A percentile compares a stretch with the other conserved stretches of the same genome.
These are phyloP conservation scores for Notolabrus celidotus DNA, from an alignment of 2,797 vertebrate species.

Conservation along the genomic window DNA sequence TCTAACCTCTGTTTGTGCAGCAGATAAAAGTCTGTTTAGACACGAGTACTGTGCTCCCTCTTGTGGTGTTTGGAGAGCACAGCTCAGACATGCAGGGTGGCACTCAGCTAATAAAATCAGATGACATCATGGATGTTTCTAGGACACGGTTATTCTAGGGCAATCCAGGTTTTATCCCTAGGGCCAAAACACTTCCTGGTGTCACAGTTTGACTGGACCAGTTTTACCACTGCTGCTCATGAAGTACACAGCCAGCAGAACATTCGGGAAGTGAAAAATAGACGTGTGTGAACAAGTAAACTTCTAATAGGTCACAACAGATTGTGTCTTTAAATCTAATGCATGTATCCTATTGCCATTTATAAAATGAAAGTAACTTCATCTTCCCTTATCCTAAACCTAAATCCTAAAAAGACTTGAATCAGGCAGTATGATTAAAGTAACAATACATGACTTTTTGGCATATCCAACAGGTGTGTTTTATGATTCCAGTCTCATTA, in stretches of 20 bases:
- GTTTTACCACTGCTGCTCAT: slow-evolving; percentile 45
- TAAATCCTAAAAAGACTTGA: no score
- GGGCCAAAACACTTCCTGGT: slow-evolving; percentile 49
- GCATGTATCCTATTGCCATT: neutral
- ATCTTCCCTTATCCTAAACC: no score
- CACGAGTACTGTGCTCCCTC: slow-evolving; percentile 54
- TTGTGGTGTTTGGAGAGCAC: slow-evolving; percentile 59
- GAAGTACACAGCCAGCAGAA: slow-evolving; percentile 29
- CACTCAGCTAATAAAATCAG: slow-evolving; percentile 37
- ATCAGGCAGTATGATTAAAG: no score
- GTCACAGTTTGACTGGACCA: slow-evolving; percentile 63
- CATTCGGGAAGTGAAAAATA: neutral
- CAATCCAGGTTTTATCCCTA: slow-evolving; percentile 67
- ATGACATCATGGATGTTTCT: slow-evolving; percentile 72
- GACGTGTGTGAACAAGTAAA: neutral
- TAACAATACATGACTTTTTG: no score
- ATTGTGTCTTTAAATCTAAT: neutral
- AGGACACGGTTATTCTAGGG: slow-evolving; percentile 67
- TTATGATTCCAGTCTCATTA: no score
- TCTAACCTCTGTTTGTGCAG: neutral
- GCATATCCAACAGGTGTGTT: no score
- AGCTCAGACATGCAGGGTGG: slow-evolving; percentile 7
- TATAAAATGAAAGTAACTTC: neutral
- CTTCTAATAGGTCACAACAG: neutral
- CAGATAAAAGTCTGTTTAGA: neutral